Conservation (phyloP, 2,113 vertebrate species). For the Macrotis lagotis region DNA sequence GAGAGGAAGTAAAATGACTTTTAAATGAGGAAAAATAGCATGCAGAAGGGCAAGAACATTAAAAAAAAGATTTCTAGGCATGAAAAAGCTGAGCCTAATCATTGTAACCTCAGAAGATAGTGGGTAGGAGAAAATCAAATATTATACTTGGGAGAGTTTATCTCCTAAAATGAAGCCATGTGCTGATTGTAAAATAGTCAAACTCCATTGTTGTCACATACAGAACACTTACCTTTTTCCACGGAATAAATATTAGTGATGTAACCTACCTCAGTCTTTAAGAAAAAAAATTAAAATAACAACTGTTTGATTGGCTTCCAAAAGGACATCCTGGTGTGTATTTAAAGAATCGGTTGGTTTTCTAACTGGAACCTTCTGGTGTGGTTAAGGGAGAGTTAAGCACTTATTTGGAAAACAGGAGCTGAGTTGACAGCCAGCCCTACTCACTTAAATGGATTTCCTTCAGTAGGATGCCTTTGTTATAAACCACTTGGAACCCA, state of each 20-base stretch:
- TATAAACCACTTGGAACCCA: neutral
- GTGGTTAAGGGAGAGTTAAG: neutral
- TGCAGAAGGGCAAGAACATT: neutral
- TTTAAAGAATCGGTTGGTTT: neutral
- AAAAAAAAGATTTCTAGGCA: neutral
- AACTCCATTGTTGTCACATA: neutral
- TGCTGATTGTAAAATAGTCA: constrained; percentile 44
- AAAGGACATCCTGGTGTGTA: constrained; percentile 1
- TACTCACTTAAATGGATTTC: neutral
- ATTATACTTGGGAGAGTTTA: too few species aligned
- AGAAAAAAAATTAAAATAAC: neutral
- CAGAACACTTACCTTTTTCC: neutral
- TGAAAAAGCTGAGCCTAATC: constrained; percentile 32
- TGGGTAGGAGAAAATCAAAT: constrained; percentile 27
- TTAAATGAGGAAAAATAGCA: neutral
- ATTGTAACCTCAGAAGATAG: neutral
- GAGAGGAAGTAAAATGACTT: neutral
- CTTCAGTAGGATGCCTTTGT: neutral
- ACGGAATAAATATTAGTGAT: neutral
- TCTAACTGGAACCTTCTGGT: constrained; percentile 2
- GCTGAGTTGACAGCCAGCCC: neutral
- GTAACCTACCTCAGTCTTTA: neutral
- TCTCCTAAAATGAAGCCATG: constrained; percentile 26
- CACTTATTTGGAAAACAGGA: neutral
- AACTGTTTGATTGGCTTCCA: constrained; percentile 29